Base-by-base conservation (phyloP, 2,888 invertebrate species). In the Chymomyza procnemis region DNA sequence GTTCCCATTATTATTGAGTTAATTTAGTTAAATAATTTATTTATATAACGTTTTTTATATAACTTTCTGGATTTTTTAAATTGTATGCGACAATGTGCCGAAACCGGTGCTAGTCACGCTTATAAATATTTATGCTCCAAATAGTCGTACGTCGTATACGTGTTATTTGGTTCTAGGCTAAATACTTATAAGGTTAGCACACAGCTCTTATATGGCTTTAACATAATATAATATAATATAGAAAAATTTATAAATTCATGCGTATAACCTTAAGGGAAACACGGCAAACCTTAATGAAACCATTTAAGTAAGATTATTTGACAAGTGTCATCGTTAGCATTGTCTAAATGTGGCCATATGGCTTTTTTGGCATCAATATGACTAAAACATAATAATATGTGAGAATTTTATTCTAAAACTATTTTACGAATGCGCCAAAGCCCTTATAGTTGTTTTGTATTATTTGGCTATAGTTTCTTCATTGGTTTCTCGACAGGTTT, bases 1-100 rank as follows among this genome's bases (percentile, higher is more conserved):
- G 50, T 9, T 50, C 50, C 50, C 19, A 16, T 50, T 50, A 18
- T 50, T 50, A 4, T 16, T 14, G 3, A 14, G 8, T n/a, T 1
- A 18, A 2, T 14, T 50, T 16, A 18, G 14, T 47, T 14, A 47
- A 47, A 47, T 16, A 47, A 47, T 47, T 16, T 4, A 47, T 47
- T 50, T 50, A 50, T 50, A 50, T 50, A 50, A 14, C 16, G 9
- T 50, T 18, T n/a, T 47, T 50, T 54, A 54, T 54, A 54, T 21
- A 12, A 8, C 8, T 21, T 54, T 70, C 9, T 66, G 69, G 73
- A 75, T 76, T 75, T 75, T 75, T 60, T 48, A 22, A 64, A 67
- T 70, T 73, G 67, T 56, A 70, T 61, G 46, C 6, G 22, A 22
- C 48, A 21, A 50, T 18, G 22, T 48, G 46, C 54, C 54, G 21